Percentiles rank a stretch among this genome's conserved stretches.
These are phyloP conservation scores for Scelioninae gen. 1 DNA, from an alignment of 2,888 invertebrate species.

Conservation along the genomic window DNA sequence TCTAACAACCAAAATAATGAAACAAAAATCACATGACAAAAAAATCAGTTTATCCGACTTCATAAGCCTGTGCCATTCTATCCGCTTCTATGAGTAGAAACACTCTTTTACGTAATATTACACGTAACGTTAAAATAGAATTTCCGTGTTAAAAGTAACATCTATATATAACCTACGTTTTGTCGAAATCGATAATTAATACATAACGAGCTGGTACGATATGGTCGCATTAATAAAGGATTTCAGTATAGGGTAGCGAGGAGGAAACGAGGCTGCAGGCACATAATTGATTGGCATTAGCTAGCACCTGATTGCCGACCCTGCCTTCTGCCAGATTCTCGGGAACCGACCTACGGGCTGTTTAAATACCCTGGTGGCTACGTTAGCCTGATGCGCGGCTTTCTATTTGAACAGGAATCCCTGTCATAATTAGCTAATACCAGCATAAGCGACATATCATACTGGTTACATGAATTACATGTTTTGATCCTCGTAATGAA, in stretches of 20 bases:
- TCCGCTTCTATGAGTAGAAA: background rate
- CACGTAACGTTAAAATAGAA: conserved; percentile 16
- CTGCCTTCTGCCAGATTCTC: conserved; percentile 69
- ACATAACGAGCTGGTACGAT: conserved; percentile 72
- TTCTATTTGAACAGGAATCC: conserved; percentile 73
- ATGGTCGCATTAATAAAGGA: conserved; percentile 75
- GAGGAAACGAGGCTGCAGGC: conserved; percentile 73
- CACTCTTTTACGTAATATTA: conserved; percentile 12
- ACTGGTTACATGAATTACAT: conserved; percentile 48
- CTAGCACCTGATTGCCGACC: conserved; percentile 81
- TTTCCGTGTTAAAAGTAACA: conserved; percentile 29
- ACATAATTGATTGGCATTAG: conserved; percentile 84
- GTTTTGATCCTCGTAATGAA: conserved; percentile 15
- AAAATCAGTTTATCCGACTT: too few species aligned
- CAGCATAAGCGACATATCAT: conserved; percentile 53
- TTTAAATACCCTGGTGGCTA: conserved; percentile 73
- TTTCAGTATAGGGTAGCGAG: conserved; percentile 45
- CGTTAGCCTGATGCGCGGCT: conserved; percentile 60
- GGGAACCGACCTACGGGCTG: conserved; percentile 73
- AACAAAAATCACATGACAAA: too few species aligned
- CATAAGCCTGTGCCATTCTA: too few species aligned
- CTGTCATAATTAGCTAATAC: conserved; percentile 74
- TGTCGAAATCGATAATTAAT: conserved; percentile 78
- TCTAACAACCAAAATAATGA: too few species aligned
- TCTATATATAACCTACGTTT: conserved; percentile 18